Evolutionary conservation across 2,113 vertebrate species (phyloP).

Genomic region (Anhinga rufa): DNA sequence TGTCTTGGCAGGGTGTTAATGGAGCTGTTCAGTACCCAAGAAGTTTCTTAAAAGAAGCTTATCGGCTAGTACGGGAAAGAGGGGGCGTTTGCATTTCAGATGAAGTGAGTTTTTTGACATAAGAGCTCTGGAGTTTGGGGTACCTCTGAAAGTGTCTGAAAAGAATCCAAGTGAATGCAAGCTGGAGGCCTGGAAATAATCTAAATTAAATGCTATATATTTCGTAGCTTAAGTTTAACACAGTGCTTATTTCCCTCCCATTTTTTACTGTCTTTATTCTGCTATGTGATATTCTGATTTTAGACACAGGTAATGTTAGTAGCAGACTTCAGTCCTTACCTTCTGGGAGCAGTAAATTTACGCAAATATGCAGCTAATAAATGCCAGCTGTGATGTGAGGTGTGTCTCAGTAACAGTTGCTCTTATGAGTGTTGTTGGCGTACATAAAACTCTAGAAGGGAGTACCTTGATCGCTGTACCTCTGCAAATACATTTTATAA

Average conservation of each 20-base stretch:
- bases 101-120: constrained; percentile 74
- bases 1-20: constrained; percentile 80
- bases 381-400: neutral
- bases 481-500: neutral
- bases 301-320: neutral
- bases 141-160: neutral
- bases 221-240: neutral
- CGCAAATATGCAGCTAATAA: neutral
- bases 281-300: neutral
- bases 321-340: neutral
- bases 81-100: constrained; percentile 90
- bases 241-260: neutral
- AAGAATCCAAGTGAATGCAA: neutral
- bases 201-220: neutral
- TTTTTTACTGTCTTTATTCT: neutral
- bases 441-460: neutral
- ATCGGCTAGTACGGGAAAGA: constrained; percentile 78
- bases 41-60: constrained; percentile 85
- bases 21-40: constrained; percentile 90
- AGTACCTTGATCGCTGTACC: neutral
- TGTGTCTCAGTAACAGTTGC: neutral
- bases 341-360: neutral
- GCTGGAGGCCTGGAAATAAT: neutral
- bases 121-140: neutral
- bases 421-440: neutral